Percentiles rank a stretch among this genome's conserved stretches.
Conservation (phyloP, 2,888 invertebrate genomes). For the Drosophila diplacantha region DNA sequence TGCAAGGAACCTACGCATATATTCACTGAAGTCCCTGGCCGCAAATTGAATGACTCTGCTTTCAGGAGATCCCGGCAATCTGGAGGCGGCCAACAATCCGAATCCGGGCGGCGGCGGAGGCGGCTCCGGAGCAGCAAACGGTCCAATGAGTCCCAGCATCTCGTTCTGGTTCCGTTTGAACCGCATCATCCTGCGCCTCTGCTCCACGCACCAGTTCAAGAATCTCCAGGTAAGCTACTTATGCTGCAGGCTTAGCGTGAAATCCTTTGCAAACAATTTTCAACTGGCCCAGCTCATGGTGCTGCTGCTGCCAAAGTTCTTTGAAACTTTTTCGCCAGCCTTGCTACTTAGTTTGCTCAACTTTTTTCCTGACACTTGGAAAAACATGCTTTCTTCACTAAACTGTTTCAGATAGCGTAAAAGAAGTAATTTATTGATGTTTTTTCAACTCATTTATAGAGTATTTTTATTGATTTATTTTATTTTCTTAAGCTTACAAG, state of each 20-base stretch:
- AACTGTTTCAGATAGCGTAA: not conserved
- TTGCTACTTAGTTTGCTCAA: slow-evolving; percentile 25
- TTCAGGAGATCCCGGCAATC: slow-evolving; percentile 67
- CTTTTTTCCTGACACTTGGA: slow-evolving; percentile 18
- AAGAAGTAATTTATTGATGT: not conserved
- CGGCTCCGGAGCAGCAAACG: slow-evolving; percentile 19
- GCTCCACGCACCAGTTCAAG: slow-evolving; percentile 87
- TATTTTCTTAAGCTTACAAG: too few species aligned
- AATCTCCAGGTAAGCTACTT: slow-evolving; percentile 84
- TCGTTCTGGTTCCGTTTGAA: slow-evolving; percentile 79
- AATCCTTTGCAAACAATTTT: slow-evolving; percentile 34
- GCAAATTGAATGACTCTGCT: slow-evolving; percentile 22
- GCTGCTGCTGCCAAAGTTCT: slow-evolving; percentile 3
- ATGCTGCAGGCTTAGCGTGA: slow-evolving; percentile 45
- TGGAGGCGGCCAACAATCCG: slow-evolving; percentile 70
- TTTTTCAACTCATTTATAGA: not conserved
- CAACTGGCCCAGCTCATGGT: slow-evolving; percentile 14
- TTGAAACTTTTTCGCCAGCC: slow-evolving; percentile 22
- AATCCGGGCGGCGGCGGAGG: slow-evolving; percentile 39
- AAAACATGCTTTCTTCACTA: not conserved
- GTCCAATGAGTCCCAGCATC: slow-evolving; percentile 76
- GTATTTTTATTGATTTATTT: too few species aligned
- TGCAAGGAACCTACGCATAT: not conserved
- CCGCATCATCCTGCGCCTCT: slow-evolving; percentile 80
- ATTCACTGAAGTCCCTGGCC: slow-evolving; percentile 12